A percentile compares a stretch with the other conserved stretches of the same genome.
Conservation (phyloP, 2,113 vertebrate genomes). For the Opisthocomus hoazin region DNA sequence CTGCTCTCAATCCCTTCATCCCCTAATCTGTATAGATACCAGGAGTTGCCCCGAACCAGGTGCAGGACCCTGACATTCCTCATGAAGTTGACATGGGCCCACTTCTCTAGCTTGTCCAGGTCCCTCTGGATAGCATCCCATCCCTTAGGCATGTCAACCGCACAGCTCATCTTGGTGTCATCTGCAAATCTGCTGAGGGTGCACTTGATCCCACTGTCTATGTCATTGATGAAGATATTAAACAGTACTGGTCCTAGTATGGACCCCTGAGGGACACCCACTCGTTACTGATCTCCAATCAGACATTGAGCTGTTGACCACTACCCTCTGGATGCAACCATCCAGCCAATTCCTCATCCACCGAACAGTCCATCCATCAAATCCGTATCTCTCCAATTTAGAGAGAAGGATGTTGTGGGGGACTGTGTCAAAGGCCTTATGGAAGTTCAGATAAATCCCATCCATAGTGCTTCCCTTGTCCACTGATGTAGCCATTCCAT, state of each 20-base stretch:
- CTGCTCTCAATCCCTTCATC: not conserved
- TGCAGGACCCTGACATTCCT: not conserved
- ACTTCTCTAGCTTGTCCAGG: not conserved
- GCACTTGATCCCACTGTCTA: not conserved
- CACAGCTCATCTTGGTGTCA: not conserved
- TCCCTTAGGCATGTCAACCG: not conserved
- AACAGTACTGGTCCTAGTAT: not conserved
- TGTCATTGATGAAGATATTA: not conserved
- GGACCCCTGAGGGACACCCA: not conserved
- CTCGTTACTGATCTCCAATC: not conserved
- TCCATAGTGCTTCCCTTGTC: not conserved
- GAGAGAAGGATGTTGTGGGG: not conserved
- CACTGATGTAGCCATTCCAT: not conserved
- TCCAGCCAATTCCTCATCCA: not conserved
- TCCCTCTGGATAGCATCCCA: not conserved
- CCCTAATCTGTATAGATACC: too few species aligned
- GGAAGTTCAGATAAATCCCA: not conserved
- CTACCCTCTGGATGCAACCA: accelerated
- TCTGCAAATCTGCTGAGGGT: not conserved
- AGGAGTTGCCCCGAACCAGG: not conserved
- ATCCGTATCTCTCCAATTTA: not conserved
- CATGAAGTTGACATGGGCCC: not conserved
- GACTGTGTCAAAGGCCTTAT: not conserved
- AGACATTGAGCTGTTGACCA: not conserved
- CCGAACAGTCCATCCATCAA: not conserved